Evolutionary conservation across 2,113 vertebrate genomes (phyloP), one percentile per base, ranked within the genome.

Genomic region (Heterocephalus glaber): DNA sequence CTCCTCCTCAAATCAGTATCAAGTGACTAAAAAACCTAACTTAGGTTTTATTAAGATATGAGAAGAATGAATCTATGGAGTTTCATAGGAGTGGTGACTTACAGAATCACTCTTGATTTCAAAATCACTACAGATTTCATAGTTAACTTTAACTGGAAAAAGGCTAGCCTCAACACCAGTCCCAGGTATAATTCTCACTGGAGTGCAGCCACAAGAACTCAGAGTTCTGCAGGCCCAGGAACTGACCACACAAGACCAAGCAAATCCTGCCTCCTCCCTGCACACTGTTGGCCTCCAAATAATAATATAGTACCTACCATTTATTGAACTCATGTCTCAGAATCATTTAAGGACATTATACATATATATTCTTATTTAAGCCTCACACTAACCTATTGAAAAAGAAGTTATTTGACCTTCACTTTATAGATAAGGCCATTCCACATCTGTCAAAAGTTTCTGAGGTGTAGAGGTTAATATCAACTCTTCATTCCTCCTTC

Each of bases 141-240:
- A 47, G 66, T 24, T 26, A 89, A 49, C 2, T 26, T 65, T 54
- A 61, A 44, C 52, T 63, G 60, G 58, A 96, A 94, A 77, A 72
- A 76, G 63, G 63, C 13, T 76, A 28, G 44, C 79, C 10, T 2
- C 3, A 3, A 26, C 16, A 54, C 49, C 41, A 35, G 17, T 58
- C 41, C 3, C 19, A 13, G 20, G 19, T 54, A 44, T 82, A 56
- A 90, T 20, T 33, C 7, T 19, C 3, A 44, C 5, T 47, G 30
- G 35, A 63, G 3, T 4, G 2, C 7, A 89, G 72, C 22, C 63
- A 52, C 22, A 56, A n/a, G n/a, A 52, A 17, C 22, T 56, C 35
- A 52, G 61, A 19, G 24, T 74, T 26, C 35, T 41, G 6, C 0
- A 0, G 6, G 5, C 24, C 10, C 17, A 17, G 11, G 65, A 33